Evolutionary conservation across 2,797 vertebrate species (phyloP).

Genomic region (Sebastes jordani): DNA sequence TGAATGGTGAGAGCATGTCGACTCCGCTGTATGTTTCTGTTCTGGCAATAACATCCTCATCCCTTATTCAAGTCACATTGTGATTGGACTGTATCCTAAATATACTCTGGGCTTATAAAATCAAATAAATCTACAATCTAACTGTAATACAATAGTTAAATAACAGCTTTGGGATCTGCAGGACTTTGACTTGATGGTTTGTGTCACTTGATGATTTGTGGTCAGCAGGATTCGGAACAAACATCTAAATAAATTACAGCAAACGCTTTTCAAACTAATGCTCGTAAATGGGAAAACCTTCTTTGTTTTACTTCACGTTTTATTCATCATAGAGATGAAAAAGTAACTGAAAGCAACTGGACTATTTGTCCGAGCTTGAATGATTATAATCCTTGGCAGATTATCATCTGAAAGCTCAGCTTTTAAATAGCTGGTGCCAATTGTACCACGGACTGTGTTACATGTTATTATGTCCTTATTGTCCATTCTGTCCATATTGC

Average conservation of each 20-base stretch:
- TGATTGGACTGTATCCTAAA: slow-evolving; percentile 3
- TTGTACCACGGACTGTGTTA: neutral
- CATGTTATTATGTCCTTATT: neutral
- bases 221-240: slow-evolving; percentile 30
- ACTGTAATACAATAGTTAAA: slow-evolving; percentile 8
- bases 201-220: slow-evolving; percentile 58
- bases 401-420: neutral
- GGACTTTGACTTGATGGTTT: slow-evolving; percentile 50
- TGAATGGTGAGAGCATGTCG: slow-evolving; percentile 89
- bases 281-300: slow-evolving; percentile 17
- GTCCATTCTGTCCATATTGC: neutral
- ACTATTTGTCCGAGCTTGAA: neutral
- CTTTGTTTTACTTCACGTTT: slow-evolving; percentile 16
- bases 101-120: slow-evolving; percentile 4
- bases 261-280: slow-evolving; percentile 44
- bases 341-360: neutral
- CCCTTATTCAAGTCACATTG: neutral
- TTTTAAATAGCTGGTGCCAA: neutral
- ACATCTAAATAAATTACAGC: slow-evolving; percentile 55
- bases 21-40: neutral
- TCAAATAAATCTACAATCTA: neutral
- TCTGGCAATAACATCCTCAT: neutral
- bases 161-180: slow-evolving; percentile 13
- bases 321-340: neutral
- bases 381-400: neutral